Evolutionary conservation across 2,797 vertebrate genomes (phyloP), one percentile per base, ranked within the genome.

Genomic region (Poeciliopsis gracilis): DNA sequence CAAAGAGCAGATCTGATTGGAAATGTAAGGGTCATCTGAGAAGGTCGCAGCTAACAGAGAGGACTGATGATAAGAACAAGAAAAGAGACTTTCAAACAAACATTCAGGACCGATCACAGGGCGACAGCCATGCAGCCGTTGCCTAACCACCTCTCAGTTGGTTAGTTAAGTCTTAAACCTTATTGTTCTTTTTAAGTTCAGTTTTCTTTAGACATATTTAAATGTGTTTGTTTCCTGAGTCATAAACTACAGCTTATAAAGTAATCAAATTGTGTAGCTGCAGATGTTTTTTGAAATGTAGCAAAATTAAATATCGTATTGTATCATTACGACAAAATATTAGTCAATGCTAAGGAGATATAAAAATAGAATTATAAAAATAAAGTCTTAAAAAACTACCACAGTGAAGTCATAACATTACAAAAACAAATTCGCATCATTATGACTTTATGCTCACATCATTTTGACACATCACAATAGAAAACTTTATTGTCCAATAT

Each of bases 1-100:
- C 88, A 91, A 93, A 92, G 94, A 93, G 95, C 94, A 95, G 95
- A 95, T 94, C 85, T 75, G 77, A 89, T 69, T 11, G 10, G 47
- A 87, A 82, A 81, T 13, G 70, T 15, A 33, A 13, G 77, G 85
- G 85, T 90, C 78, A 55, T 43, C 63, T 3, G 72, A 84, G 73
- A 63, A 84, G 86, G 84, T 87, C 84, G 4, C 4, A 28, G 8
- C 1, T 5, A 81, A 81, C 79, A 70, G 67, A 80, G 71, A 86
- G 67, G 5, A 69, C 41, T 2, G 23, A 28, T 55, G 71, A 89
- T 75, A 79, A 76, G 80, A 79, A 76, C 49, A 59, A 66, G 57
- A n/a, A 87, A 82, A 84, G 73, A 73, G 63, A 81, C 70, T 73
- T 85, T 86, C 79, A 59, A 71, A 73, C 69, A 74, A 33, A 45